Percentiles rank a stretch among this genome's conserved stretches.
Evolutionary conservation across 2,797 vertebrate genomes (phyloP).

Genomic region (Danio tinwini): DNA sequence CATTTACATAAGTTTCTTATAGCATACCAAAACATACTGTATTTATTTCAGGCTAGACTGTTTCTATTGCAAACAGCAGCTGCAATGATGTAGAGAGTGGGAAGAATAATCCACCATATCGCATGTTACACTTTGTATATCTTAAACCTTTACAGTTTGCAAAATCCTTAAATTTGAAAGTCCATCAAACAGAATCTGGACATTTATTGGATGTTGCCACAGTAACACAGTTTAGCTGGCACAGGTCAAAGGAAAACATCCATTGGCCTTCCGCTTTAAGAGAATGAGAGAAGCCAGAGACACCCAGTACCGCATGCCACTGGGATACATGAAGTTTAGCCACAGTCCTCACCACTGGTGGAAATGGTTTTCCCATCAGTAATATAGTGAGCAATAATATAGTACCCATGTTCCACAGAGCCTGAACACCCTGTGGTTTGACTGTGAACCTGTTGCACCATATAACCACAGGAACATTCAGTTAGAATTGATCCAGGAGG

Average conservation of each 20-base stretch:
- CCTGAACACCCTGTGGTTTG: conserved; percentile 24
- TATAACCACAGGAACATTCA: conserved; percentile 55
- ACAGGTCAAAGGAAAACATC: conserved; percentile 71
- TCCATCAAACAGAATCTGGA: conserved; percentile 73
- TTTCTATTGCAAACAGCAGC: too few species aligned
- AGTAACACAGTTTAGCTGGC: conserved; percentile 76
- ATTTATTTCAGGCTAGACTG: too few species aligned
- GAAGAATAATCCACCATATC: too few species aligned
- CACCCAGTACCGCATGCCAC: conserved; percentile 42
- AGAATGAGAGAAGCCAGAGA: conserved; percentile 49
- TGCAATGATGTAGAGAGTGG: too few species aligned
- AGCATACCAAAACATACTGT: too few species aligned
- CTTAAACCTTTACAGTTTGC: background rate
- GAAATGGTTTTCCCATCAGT: conserved; percentile 49
- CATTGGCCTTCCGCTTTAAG: conserved; percentile 23
- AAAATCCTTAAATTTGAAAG: conserved; percentile 45
- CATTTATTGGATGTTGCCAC: conserved; percentile 68
- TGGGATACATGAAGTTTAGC: conserved; percentile 31
- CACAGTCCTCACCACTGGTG: conserved; percentile 42
- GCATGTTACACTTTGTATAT: too few species aligned
- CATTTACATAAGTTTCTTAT: too few species aligned
- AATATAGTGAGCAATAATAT: conserved; percentile 15
- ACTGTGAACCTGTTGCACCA: conserved; percentile 33
- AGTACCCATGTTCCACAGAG: conserved; percentile 25
- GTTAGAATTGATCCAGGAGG: conserved; percentile 72